Percentiles rank a stretch among this genome's conserved stretches.
phyloP scores from a whole-genome alignment of 2,888 invertebrate species.

The Torymus auratus region DNA sequence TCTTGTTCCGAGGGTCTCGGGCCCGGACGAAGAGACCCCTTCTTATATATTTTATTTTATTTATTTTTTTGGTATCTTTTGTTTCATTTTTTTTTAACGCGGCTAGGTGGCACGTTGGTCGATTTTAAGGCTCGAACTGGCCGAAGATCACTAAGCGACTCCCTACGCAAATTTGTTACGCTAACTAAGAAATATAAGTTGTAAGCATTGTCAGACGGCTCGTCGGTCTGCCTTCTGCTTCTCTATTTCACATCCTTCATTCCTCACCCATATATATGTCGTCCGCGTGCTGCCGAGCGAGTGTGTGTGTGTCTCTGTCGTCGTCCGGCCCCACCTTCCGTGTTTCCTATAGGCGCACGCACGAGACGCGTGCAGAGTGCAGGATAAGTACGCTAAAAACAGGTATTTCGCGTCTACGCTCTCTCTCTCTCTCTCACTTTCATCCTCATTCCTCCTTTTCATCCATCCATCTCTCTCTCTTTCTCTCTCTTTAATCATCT shows the following conservation, averaged over 20 bases:
- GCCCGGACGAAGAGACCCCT: conserved; percentile 59
- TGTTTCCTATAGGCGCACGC: conserved; percentile 18
- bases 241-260: not conserved
- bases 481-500: conserved; percentile 6
- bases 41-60: conserved; percentile 18
- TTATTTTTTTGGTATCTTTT: conserved; percentile 20
- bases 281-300: not conserved
- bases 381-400: conserved; percentile 41
- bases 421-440: conserved; percentile 6
- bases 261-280: not conserved
- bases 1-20: conserved; percentile 63
- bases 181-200: conserved; percentile 67
- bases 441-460: not conserved
- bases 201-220: conserved; percentile 62
- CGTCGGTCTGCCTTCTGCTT: conserved; percentile 18
- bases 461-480: not conserved
- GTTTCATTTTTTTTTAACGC: conserved; percentile 52
- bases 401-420: conserved; percentile 23
- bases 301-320: not conserved
- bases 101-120: conserved; percentile 67
- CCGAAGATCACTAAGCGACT: conserved; percentile 65
- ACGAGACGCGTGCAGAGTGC: conserved; percentile 28
- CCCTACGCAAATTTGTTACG: conserved; percentile 69
- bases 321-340: not conserved
- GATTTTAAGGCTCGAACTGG: conserved; percentile 69